Evolutionary conservation across 2,113 vertebrate species (phyloP).

Genomic region (Ailurus styani): DNA sequence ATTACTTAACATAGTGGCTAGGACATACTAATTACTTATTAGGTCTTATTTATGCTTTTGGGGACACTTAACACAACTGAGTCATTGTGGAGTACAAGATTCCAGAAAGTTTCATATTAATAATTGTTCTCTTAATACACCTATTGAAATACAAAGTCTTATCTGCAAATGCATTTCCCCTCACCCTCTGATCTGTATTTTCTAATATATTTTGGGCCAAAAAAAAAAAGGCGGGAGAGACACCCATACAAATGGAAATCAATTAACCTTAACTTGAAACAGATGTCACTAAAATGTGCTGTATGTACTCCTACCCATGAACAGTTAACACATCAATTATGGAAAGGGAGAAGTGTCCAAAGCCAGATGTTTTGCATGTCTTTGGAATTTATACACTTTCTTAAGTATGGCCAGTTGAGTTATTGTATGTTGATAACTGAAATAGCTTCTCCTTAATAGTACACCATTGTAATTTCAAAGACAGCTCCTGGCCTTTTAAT

Average conservation of each 20-base stretch:
- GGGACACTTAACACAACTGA: not conserved
- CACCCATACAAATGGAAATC: not conserved
- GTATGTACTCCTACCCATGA: not conserved
- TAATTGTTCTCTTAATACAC: not conserved
- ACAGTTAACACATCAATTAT: slow-evolving; percentile 34
- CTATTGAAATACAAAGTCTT: not conserved
- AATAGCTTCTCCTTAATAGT: slow-evolving; percentile 18
- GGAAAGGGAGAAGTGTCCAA: not conserved
- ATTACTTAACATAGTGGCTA: not conserved
- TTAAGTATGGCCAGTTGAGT: slow-evolving; percentile 25
- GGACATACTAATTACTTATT: not conserved
- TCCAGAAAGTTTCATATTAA: not conserved
- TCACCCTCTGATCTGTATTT: not conserved
- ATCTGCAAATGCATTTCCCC: not conserved
- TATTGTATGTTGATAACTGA: slow-evolving; percentile 23
- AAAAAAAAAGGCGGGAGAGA: not conserved
- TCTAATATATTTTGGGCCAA: not conserved
- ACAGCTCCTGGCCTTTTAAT: not conserved
- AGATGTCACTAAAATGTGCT: slow-evolving; percentile 51
- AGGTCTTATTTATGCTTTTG: not conserved
- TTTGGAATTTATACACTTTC: slow-evolving; percentile 44
- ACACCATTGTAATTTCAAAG: slow-evolving; percentile 27
- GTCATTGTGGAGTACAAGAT: not conserved
- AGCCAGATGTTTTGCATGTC: slow-evolving; percentile 51
- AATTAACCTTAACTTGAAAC: slow-evolving; percentile 61